Evolutionary conservation across 2,888 invertebrate genomes (phyloP).

Genomic region (Rhogogaster chlorosoma): DNA sequence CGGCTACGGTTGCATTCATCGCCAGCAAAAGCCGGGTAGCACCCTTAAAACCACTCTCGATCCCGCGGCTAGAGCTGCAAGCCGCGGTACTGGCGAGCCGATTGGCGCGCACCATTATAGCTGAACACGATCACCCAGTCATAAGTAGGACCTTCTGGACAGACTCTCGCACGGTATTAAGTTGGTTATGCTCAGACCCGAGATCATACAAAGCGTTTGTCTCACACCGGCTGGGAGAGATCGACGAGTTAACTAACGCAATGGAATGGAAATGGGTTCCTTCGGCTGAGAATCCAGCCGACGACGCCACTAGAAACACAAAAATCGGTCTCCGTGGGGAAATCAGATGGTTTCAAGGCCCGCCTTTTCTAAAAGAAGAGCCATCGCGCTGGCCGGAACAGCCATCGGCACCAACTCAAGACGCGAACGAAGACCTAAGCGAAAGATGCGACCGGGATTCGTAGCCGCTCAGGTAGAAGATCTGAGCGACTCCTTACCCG

Average conservation of each 20-base stretch:
- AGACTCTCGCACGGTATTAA: constrained; percentile 59
- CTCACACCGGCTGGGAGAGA: constrained; percentile 60
- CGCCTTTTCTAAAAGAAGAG: constrained; percentile 38
- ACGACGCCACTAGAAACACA: constrained; percentile 57
- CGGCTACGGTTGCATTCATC: not conserved
- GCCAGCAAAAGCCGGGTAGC: not conserved
- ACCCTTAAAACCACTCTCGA: not conserved
- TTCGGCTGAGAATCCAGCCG: constrained; percentile 59
- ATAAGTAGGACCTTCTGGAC: constrained; percentile 52
- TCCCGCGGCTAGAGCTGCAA: not conserved
- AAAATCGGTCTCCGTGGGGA: not conserved
- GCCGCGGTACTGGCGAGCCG: not conserved
- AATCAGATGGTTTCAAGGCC: constrained; percentile 53
- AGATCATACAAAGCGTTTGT: constrained; percentile 55
- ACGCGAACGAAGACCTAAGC: not conserved
- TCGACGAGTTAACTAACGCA: constrained; percentile 56
- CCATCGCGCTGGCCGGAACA: not conserved
- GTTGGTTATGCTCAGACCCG: constrained; percentile 58
- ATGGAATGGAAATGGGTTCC: constrained; percentile 60
- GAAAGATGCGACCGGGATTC: not conserved
- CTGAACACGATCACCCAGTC: constrained; percentile 52
- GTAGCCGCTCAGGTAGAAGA: not conserved
- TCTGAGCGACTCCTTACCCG: not conserved
- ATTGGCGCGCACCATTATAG: constrained; percentile 22
- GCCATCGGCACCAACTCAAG: not conserved